Evolutionary conservation across 2,797 vertebrate genomes (phyloP), one percentile per base, ranked within the genome.

Genomic region (Bufotes viridis): DNA sequence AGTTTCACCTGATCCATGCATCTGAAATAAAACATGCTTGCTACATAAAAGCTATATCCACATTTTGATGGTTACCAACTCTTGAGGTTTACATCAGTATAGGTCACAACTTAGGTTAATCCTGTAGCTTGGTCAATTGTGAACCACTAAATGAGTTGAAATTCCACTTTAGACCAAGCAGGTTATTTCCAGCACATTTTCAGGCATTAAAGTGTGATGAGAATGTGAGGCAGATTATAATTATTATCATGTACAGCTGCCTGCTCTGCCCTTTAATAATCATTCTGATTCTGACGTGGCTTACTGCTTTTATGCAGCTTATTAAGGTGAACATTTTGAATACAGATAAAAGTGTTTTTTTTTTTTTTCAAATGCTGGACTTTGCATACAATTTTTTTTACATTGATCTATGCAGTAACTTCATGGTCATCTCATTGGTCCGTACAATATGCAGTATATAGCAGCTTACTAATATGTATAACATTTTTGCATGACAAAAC

Each of bases 41-140:
- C 72, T 51, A 26, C 72, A 75, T 42, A 49, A 49, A 22, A 49
- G 34, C 18, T 10, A 49, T 42, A 74, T 22, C 42, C 72, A 13
- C 42, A 75, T 75, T 12, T 75, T 75, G 72, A 75, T 75, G 72
- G 20, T 22, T 22, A 12, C 34, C 42, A 51, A 42, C 20, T 13
- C n/a, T 75, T 51, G 72, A 75, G 51, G 42, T 75, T 51, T 51
- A 51, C 42, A 51, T 75, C 72, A 75, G 18, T 11, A 75, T 13
- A 75, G 42, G 72, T 75, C 72, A 51, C 42, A 75, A 75, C 72
- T n/a, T 51, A n/a, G 42, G 72, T 42, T 75, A 51, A 75, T 51
- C 72, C 72, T 12, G 10, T 22, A n/a, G 34, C 42, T 75, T 34
- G 67, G 26, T 17, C 26, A 70, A 70, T 70, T 17, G 67, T 70